These are phyloP conservation scores for Alosa alosa DNA, from an alignment of 2,113 vertebrate species.

Conservation along the genomic window DNA sequence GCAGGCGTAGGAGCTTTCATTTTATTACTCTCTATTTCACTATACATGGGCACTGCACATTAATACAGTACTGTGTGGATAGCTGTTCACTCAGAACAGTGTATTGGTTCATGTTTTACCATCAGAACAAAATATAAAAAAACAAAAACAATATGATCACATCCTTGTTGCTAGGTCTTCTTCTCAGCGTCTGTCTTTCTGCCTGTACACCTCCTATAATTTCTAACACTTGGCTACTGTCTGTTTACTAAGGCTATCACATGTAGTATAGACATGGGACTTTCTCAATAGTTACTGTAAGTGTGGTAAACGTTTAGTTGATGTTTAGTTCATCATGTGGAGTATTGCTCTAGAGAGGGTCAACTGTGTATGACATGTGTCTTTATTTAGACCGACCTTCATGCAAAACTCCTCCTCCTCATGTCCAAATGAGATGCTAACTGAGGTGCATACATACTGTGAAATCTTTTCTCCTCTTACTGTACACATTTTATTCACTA, in stretches of 20 bases:
- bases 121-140: not conserved
- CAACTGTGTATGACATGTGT: slow-evolving; percentile 2
- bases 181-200: not conserved
- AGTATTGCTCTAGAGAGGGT: not conserved
- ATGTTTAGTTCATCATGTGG: slow-evolving; percentile 28
- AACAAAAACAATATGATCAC: not conserved
- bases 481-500: slow-evolving; percentile 13
- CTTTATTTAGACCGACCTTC: not conserved
- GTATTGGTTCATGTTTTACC: not conserved
- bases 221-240: slow-evolving; percentile 24
- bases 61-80: not conserved
- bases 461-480: slow-evolving; percentile 7
- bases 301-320: slow-evolving; percentile 54
- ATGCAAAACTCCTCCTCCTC: not conserved
- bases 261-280: slow-evolving; percentile 41
- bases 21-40: not conserved
- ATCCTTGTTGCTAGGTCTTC: not conserved
- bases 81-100: not conserved
- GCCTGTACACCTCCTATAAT: not conserved
- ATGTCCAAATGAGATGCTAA: slow-evolving; percentile 1
- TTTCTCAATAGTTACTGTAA: slow-evolving; percentile 51
- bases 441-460: slow-evolving; percentile 11
- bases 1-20: not conserved
- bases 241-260: slow-evolving; percentile 61
- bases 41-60: not conserved